Conservation (phyloP, 2,113 vertebrate genomes). For the Arvicanthis niloticus region DNA sequence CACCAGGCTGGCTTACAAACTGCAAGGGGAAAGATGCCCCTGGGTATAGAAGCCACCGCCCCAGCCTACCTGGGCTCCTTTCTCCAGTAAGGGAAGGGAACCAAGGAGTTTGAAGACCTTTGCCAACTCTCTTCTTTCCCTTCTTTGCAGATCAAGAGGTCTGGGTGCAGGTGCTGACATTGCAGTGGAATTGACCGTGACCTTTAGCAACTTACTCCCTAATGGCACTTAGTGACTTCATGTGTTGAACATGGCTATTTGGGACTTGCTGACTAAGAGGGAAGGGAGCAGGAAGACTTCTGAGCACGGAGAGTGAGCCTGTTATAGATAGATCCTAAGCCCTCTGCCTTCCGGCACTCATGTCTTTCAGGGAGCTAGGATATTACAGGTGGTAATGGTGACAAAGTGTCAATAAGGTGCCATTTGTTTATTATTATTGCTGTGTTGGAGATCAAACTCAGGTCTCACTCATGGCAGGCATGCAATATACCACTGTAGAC, state of each 20-base stretch:
- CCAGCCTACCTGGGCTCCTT: not conserved
- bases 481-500: not conserved
- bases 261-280: not conserved
- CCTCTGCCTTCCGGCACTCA: accelerated
- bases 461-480: not conserved
- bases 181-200: not conserved
- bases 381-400: not conserved
- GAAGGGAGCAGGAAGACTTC: not conserved
- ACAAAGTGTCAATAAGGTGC: not conserved
- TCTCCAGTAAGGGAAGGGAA: not conserved
- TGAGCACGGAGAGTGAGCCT: not conserved
- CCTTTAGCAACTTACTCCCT: not conserved
- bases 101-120: not conserved
- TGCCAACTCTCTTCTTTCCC: not conserved
- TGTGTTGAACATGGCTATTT: not conserved
- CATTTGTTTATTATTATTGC: not conserved
- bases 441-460: not conserved
- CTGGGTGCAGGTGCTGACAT: not conserved
- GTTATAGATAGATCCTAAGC: not conserved
- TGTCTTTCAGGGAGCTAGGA: not conserved
- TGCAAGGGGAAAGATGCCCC: not conserved
- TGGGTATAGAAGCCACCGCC: not conserved
- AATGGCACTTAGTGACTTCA: not conserved
- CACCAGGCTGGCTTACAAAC: not conserved
- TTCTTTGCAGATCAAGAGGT: not conserved